Evolutionary conservation across 2,113 vertebrate genomes (phyloP).

Genomic region (Heterocephalus glaber): DNA sequence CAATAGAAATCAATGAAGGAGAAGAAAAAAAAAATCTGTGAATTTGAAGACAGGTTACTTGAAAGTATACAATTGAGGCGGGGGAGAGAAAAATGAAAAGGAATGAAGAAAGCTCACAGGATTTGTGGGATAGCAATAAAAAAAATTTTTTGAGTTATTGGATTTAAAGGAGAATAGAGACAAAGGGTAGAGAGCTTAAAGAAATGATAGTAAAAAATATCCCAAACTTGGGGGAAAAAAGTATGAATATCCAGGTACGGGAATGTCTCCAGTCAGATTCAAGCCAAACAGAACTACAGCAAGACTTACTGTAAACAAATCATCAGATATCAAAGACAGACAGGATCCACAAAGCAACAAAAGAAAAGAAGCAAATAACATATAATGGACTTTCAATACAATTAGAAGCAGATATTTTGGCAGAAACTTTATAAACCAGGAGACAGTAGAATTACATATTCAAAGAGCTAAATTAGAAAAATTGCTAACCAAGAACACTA

Average conservation of each 20-base stretch:
- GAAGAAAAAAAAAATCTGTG: background rate
- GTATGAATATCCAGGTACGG: background rate
- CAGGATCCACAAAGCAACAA: background rate
- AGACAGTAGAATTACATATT: background rate
- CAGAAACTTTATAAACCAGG: background rate
- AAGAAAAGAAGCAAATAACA: background rate
- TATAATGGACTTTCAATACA: background rate
- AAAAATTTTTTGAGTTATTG: background rate
- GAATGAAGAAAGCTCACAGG: background rate
- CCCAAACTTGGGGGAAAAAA: background rate
- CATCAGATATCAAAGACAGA: background rate
- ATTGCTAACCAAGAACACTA: background rate
- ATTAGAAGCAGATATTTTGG: background rate
- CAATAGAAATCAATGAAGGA: background rate
- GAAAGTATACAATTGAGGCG: background rate
- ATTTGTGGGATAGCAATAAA: background rate
- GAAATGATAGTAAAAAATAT: background rate
- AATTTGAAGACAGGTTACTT: background rate
- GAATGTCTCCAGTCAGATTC: background rate
- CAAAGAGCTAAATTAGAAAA: background rate
- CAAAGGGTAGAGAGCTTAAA: background rate
- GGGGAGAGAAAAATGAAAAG: background rate
- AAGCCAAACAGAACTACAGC: background rate
- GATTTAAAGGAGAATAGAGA: background rate
- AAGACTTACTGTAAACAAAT: background rate